A percentile compares a stretch with the other conserved stretches of the same genome.
Evolutionary conservation across 2,888 invertebrate species (phyloP).

Genomic region (Saturnia pavonia): DNA sequence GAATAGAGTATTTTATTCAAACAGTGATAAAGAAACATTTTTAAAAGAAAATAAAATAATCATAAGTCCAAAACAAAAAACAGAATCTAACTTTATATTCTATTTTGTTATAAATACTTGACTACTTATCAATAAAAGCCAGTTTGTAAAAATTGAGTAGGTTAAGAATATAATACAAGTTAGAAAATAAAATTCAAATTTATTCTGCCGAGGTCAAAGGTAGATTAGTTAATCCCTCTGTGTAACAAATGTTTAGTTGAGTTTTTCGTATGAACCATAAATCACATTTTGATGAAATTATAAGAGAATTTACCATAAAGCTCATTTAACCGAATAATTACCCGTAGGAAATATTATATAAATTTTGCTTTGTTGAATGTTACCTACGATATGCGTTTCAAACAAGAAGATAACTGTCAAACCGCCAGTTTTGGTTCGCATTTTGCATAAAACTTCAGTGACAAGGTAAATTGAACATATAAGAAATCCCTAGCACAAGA

Average conservation of each 20-base stretch:
- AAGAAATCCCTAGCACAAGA: too few species aligned
- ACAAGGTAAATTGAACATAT: too few species aligned
- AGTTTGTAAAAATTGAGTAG: background rate
- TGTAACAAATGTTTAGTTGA: background rate
- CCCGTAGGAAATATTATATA: background rate
- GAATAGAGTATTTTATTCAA: conserved; percentile 2
- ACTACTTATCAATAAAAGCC: background rate
- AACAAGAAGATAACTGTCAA: too few species aligned
- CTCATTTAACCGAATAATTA: background rate
- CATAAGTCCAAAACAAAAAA: background rate
- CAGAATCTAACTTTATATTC: too few species aligned
- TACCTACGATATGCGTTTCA: too few species aligned
- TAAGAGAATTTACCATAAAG: background rate
- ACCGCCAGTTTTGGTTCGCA: too few species aligned
- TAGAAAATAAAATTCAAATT: background rate
- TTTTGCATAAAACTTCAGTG: too few species aligned
- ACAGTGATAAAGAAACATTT: background rate
- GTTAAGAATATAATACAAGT: background rate
- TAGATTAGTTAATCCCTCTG: background rate
- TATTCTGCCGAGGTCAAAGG: background rate
- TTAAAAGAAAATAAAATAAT: background rate
- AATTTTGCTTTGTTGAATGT: background rate
- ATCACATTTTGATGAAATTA: background rate
- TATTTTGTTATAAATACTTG: too few species aligned
- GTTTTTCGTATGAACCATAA: background rate